These are phyloP conservation scores for Dryococelus australis DNA, from an alignment of 2,888 invertebrate species.

Conservation along the genomic window DNA sequence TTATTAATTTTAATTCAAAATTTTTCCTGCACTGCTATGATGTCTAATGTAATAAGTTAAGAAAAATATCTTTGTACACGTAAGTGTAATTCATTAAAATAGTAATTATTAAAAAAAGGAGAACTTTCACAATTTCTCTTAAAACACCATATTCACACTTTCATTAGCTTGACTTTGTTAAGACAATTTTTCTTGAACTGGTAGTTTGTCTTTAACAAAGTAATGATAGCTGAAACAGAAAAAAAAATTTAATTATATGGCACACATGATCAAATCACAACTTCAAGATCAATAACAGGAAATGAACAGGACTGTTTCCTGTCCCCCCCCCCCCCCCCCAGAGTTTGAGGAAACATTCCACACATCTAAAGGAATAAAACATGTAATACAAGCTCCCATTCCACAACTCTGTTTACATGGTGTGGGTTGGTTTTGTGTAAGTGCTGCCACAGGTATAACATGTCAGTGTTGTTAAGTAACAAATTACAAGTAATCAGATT, in stretches of 20 bases:
- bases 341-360: too few species aligned
- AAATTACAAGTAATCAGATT: too few species aligned
- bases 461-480: too few species aligned
- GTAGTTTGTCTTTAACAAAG: constrained; percentile 36
- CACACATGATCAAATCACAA: too few species aligned
- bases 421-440: too few species aligned
- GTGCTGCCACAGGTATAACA: too few species aligned
- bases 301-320: too few species aligned
- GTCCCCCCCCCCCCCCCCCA: too few species aligned
- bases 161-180: constrained; percentile 13
- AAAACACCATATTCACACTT: neutral
- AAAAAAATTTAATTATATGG: constrained; percentile 1
- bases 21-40: neutral
- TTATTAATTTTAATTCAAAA: neutral
- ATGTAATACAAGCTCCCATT: too few species aligned
- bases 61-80: neutral
- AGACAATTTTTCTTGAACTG: neutral
- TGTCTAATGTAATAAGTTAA: neutral
- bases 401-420: too few species aligned
- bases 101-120: neutral
- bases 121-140: neutral
- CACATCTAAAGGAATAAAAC: too few species aligned
- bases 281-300: too few species aligned
- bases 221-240: constrained; percentile 40
- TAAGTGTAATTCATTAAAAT: neutral